These are phyloP conservation scores for Tanytarsus gracilentus DNA, from an alignment of 2,888 invertebrate species.

Conservation along the genomic window DNA sequence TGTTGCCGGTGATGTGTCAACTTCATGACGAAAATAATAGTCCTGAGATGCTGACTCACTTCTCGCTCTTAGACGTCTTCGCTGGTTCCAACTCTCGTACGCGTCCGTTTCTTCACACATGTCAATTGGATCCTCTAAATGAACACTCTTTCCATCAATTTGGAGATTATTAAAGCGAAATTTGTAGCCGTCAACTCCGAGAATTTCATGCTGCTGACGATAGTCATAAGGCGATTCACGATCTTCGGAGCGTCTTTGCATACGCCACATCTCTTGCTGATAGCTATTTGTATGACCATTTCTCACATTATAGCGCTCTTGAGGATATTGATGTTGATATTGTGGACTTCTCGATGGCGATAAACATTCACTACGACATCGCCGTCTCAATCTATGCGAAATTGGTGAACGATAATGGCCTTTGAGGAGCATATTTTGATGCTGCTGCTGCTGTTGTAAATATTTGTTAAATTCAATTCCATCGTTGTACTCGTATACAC, in stretches of 20 bases:
- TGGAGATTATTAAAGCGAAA: slow-evolving; percentile 14
- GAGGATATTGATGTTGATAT: not conserved
- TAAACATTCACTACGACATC: slow-evolving; percentile 22
- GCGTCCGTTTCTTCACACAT: not conserved
- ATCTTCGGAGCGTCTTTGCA: slow-evolving; percentile 1
- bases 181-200: slow-evolving; percentile 10
- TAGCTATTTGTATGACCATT: not conserved
- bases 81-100: slow-evolving; percentile 6
- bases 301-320: not conserved
- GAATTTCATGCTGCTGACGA: not conserved
- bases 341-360: slow-evolving; percentile 11
- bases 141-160: slow-evolving; percentile 22
- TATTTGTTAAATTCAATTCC: too few relatives aligned
- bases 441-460: not conserved
- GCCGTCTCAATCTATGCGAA: not conserved
- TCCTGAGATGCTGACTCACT: slow-evolving; percentile 20
- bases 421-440: slow-evolving; percentile 2
- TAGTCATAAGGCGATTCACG: not conserved
- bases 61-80: slow-evolving; percentile 2
- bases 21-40: slow-evolving; percentile 10
- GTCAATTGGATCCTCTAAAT: not conserved
- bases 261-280: not conserved
- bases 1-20: too few relatives aligned
- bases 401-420: slow-evolving; percentile 6
- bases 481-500: not conserved